Percentiles rank a stretch among this genome's conserved stretches.
Evolutionary conservation across 2,888 invertebrate genomes (phyloP).

Genomic region (Microctonus aethiopoides): DNA sequence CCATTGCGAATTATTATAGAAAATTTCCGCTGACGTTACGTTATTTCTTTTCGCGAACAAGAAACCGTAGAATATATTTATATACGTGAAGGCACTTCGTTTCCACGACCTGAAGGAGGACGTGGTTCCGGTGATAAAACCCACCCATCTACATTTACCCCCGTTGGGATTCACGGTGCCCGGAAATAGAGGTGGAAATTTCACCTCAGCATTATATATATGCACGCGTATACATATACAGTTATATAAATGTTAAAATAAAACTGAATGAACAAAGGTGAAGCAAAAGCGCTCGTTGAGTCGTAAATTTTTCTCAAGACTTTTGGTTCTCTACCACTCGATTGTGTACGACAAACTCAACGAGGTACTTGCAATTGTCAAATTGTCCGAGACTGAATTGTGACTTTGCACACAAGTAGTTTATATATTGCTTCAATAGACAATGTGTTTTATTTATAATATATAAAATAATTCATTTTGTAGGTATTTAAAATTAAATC

Average conservation of each 20-base stretch:
- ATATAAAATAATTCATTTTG: too few species aligned
- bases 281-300: slow-evolving; percentile 3
- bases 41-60: background rate
- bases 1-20: background rate
- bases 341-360: slow-evolving; percentile 11
- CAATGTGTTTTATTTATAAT: background rate
- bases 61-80: background rate
- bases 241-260: background rate
- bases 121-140: slow-evolving; percentile 10
- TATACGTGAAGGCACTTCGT: background rate
- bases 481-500: too few species aligned
- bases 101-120: background rate
- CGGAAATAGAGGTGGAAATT: slow-evolving; percentile 1
- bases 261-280: background rate
- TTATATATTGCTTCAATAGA: background rate
- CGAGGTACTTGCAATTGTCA: background rate
- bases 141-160: background rate
- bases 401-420: background rate
- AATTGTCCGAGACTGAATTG: background rate
- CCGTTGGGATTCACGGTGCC: background rate
- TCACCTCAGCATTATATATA: background rate
- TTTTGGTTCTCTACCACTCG: slow-evolving; percentile 5
- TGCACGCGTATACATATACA: background rate
- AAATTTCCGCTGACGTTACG: background rate
- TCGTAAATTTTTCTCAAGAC: slow-evolving; percentile 13